These are phyloP conservation scores for Bolinopsis microptera DNA, from an alignment of 37 sponge, comb jelly and placozoan species.

Conservation along the genomic window DNA sequence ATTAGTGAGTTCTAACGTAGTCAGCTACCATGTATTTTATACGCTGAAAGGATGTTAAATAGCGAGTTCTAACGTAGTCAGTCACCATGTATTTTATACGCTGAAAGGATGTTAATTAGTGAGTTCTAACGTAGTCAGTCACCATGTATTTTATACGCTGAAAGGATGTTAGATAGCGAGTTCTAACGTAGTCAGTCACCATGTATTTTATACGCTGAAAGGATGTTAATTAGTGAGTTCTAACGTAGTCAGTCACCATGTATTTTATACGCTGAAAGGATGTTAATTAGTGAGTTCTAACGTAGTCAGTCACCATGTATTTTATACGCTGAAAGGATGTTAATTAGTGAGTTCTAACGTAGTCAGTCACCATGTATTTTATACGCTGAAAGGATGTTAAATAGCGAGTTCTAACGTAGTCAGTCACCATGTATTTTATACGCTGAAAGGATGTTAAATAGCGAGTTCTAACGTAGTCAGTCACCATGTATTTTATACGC, in stretches of 20 bases:
- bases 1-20: neutral
- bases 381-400: neutral
- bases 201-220: constrained; percentile 29
- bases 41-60: neutral
- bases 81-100: constrained; percentile 50
- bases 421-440: constrained; percentile 52
- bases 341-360: too few relatives aligned
- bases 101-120: too few relatives aligned
- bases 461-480: constrained; percentile 21
- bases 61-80: constrained; percentile 12
- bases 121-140: constrained; percentile 23
- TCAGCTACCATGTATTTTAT: constrained; percentile 52
- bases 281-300: too few relatives aligned
- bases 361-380: constrained; percentile 54
- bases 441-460: too few relatives aligned
- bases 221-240: too few relatives aligned
- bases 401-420: constrained; percentile 9
- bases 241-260: constrained; percentile 42
- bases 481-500: constrained; percentile 50
- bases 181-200: constrained; percentile 30
- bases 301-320: constrained; percentile 55
- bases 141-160: constrained; percentile 50
- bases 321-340: neutral
- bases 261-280: constrained; percentile 9
- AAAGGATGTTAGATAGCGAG: too few relatives aligned